Conservation (phyloP, 2,888 invertebrate genomes). For the Chymomyza caudatula region DNA sequence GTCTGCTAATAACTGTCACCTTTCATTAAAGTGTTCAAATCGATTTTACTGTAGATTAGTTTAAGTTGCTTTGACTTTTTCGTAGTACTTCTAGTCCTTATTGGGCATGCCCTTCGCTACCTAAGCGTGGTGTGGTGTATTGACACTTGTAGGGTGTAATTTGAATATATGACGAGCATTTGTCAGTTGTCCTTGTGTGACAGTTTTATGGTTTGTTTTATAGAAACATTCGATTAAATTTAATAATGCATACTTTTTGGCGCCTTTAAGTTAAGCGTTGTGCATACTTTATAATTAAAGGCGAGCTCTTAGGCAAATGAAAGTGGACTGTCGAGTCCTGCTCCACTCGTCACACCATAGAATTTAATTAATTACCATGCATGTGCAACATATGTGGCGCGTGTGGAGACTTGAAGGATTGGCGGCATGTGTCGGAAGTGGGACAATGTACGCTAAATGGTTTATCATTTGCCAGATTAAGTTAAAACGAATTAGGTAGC, state of each 20-base stretch:
- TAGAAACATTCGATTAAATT: conserved; percentile 28
- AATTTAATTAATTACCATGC: not conserved
- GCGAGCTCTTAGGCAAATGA: conserved; percentile 37
- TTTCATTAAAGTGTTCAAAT: conserved; percentile 29
- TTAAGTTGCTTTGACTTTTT: not conserved
- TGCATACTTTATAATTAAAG: conserved; percentile 46
- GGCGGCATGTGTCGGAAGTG: not conserved
- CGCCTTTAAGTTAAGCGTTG: conserved; percentile 7
- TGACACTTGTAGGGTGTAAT: conserved; percentile 36
- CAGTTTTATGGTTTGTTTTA: conserved; percentile 36
- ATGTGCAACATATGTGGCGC: not conserved
- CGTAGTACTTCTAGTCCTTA: not conserved
- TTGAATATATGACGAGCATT: conserved; percentile 35
- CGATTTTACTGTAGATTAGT: conserved; percentile 37
- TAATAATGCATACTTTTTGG: conserved; percentile 46
- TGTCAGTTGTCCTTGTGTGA: conserved; percentile 14
- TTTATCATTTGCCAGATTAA: not conserved
- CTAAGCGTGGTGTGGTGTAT: conserved; percentile 12
- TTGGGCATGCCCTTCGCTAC: conserved; percentile 1
- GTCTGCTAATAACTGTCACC: too few relatives aligned
- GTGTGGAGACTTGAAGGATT: not conserved
- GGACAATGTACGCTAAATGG: conserved; percentile 1
- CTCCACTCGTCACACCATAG: not conserved
- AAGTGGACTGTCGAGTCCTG: conserved; percentile 2
- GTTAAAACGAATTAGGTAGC: not conserved